These are phyloP conservation scores for Serrognathus titanus DNA, from an alignment of 2,888 invertebrate genomes.

Conservation along the genomic window DNA sequence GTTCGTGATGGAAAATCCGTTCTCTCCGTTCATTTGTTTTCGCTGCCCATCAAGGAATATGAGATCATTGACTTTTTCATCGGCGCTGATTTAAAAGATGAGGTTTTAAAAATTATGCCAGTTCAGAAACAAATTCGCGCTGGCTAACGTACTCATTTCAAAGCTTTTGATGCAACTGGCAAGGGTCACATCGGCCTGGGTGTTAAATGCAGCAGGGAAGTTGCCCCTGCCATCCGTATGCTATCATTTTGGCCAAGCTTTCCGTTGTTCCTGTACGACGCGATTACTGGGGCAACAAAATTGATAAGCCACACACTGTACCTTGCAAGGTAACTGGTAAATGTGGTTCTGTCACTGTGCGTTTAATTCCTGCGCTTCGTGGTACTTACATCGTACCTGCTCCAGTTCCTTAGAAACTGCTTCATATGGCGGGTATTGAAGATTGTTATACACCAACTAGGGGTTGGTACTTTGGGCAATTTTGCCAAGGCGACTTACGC, in stretches of 20 bases:
- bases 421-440: slow-evolving; percentile 99
- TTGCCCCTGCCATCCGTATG: slow-evolving; percentile 98
- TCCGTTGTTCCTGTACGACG: slow-evolving; percentile 97
- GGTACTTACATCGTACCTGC: slow-evolving; percentile 99
- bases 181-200: slow-evolving; percentile 99
- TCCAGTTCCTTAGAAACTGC: slow-evolving; percentile 96
- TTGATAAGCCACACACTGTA: slow-evolving; percentile 98
- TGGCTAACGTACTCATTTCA: slow-evolving; percentile 98
- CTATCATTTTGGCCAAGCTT: slow-evolving; percentile 96
- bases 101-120: slow-evolving; percentile 99
- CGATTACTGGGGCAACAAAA: slow-evolving; percentile 99
- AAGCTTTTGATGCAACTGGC: slow-evolving; percentile 93
- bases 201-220: slow-evolving; percentile 99
- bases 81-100: slow-evolving; percentile 89
- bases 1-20: slow-evolving; percentile 93
- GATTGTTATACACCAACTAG: slow-evolving; percentile 99
- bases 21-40: slow-evolving; percentile 94
- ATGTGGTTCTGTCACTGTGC: slow-evolving; percentile 97
- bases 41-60: slow-evolving; percentile 97
- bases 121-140: slow-evolving; percentile 99
- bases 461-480: slow-evolving; percentile 95
- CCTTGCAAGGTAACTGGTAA: slow-evolving; percentile 99
- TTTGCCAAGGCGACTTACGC: slow-evolving; percentile 99
- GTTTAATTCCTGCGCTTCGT: slow-evolving; percentile 97
- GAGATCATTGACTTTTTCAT: slow-evolving; percentile 99